Conservation (phyloP, 2,888 invertebrate genomes). For the Boloria euphrosyne region DNA sequence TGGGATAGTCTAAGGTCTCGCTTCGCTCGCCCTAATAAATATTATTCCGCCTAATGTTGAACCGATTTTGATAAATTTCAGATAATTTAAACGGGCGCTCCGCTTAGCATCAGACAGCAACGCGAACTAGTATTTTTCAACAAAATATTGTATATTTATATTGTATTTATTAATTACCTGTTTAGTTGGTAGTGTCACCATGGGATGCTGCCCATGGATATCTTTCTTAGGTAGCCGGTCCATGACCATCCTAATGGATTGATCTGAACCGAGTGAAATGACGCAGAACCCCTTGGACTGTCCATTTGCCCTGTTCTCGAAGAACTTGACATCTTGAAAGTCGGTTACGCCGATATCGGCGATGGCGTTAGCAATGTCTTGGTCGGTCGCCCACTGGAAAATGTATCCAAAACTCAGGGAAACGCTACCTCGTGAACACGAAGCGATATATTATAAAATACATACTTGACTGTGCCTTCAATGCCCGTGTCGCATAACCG, state of each 20-base stretch:
- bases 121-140: not conserved
- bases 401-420: slow-evolving; percentile 64
- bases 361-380: slow-evolving; percentile 96
- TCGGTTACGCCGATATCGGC: slow-evolving; percentile 94
- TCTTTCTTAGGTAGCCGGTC: slow-evolving; percentile 97
- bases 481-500: slow-evolving; percentile 27
- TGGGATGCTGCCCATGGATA: slow-evolving; percentile 96
- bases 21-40: too few relatives aligned
- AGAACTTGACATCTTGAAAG: slow-evolving; percentile 99
- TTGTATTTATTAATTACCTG: slow-evolving; percentile 80
- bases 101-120: too few relatives aligned
- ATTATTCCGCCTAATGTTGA: too few relatives aligned
- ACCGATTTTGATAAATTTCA: too few relatives aligned
- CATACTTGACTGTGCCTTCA: slow-evolving; percentile 43
- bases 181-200: slow-evolving; percentile 97
- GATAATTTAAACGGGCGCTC: too few relatives aligned
- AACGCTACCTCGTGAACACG: slow-evolving; percentile 44
- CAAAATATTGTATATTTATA: not conserved
- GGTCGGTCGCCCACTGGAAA: slow-evolving; percentile 98
- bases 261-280: slow-evolving; percentile 95
- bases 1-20: too few relatives aligned
- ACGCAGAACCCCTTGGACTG: slow-evolving; percentile 99
- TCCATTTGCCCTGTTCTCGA: slow-evolving; percentile 99
- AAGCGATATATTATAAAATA: slow-evolving; percentile 44
- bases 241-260: slow-evolving; percentile 93